Base-by-base conservation (phyloP, 2,113 vertebrate species). In the Aramus guarauna region DNA sequence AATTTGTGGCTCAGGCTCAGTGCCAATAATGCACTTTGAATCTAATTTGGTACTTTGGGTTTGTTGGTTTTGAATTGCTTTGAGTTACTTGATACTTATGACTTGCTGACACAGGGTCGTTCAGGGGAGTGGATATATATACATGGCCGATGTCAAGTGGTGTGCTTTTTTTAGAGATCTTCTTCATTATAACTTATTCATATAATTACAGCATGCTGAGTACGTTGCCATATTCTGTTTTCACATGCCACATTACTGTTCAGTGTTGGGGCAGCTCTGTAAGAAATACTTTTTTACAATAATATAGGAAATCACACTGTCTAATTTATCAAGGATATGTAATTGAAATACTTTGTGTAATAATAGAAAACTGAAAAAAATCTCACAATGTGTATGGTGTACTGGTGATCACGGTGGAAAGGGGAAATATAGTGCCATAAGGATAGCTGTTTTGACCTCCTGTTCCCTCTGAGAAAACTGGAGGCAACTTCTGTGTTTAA, bases 21-120 rank as follows among this genome's bases (percentile, higher is more conserved):
- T 91, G 91, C 93, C 93, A 96, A 0, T 94, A 92, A 76, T 74
- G 81, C 5, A 9, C 87, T 90, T 97, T 91, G 87, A 94, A 90
- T 93, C 96, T 96, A 96, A 97, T 96, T 97, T 5, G 3, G 96
- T 96, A 48, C 71, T 59, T 89, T 80, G 84, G 92, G 82, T 94
- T 97, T 95, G 93, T 96, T 96, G 97, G 96, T 96, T 97, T 97
- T 96, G 87, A 97, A 90, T 97, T 97, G 91, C 96, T 97, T 97
- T 94, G 87, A 80, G 94, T 95, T 92, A 96, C 80, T 96, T 92
- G 95, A 97, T 96, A 87, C 90, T 93, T 93, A 12, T 3, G 73
- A 95, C 93, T 97, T 96, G 89, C 93, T 96, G 96, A 96, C 93
- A 91, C 47, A 82, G 74, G 69, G 85, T 92, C 17, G 2, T 86